Base-by-base conservation (phyloP, 1,140 invertebrate species). In the Metaphire vulgaris region DNA sequence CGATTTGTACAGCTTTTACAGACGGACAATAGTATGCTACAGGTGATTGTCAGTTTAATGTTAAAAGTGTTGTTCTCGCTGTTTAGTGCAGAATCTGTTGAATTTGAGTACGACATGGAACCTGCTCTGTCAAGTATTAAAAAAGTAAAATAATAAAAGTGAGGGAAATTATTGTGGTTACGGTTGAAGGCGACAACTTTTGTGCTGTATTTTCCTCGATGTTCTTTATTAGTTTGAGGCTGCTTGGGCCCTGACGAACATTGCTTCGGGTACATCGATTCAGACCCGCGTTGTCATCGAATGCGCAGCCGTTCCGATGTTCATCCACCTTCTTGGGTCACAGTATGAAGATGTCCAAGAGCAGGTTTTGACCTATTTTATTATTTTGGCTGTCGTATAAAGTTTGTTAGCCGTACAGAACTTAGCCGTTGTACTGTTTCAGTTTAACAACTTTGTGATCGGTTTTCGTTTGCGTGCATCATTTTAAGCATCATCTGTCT, bases 1-100 rank as follows among this genome's bases (percentile, higher is more conserved):
- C 90, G 91, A 87, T 98, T 99, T 89, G 95, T 98, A 14, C 91
- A 95, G 85, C 97, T 98, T 87, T 88, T 99, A 68, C 89, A 92
- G 82, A 92, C 92, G 86, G 90, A 91, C 82, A 88, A 96, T 87
- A 92, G 90, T 75, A 93, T 92, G 34, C 87, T 96, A 79, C 93
- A 95, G 89, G 93, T 95, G 86, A 80, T 16, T 12, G n/a, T n/a
- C n/a, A n/a, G n/a, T n/a, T n/a, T n/a, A n/a, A n/a, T n/a, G n/a
- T n/a, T n/a, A n/a, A n/a, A n/a, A n/a, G n/a, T n/a, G n/a, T n/a
- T n/a, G n/a, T n/a, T n/a, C n/a, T n/a, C n/a, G n/a, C 41, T 56
- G 41, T 56, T 21, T 56, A 56, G 41, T 12, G 41, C 6, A 56
- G 41, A 12, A 21, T 56, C 6, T 56, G 41, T 56, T 21, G 70